Base-by-base conservation (phyloP, 2,113 vertebrate species). In the Scartelaos histophorus region DNA sequence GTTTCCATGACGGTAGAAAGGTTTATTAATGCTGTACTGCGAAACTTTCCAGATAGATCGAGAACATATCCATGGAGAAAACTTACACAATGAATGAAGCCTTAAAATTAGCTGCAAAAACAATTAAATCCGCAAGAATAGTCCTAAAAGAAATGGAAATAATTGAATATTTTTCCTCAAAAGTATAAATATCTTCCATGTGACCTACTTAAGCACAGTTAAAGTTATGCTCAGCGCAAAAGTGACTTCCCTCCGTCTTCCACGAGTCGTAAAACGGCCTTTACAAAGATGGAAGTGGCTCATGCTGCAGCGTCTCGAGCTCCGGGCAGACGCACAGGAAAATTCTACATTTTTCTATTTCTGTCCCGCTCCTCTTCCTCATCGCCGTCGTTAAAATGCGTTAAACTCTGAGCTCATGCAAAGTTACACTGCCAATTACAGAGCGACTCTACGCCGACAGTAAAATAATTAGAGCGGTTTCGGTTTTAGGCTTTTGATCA, bases 161-260 rank as follows among this genome's bases (percentile, higher is more conserved):
- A 56, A 22, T 56, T 22, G 3, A 3, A 58, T 13, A 4, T 58
- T 22, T 25, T 1, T 7, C 56, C n/a, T 21, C 10, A 24, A 4
- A 21, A 56, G n/a, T 13, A 60, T 25, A 29, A 34, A 75, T 85
- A 73, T 71, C 83, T 72, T 87, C 70, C 81, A 78, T 76, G 81
- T 88, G 81, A 82, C 83, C 85, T 83, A 85, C 60, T 85, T 90
- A 82, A 43, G 38, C 83, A 64, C 76, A 74, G 67, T 74, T 67
- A 87, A 87, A 78, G 66, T 74, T 67, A 35, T 17, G 16, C 65
- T 34, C 67, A 43, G 68, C 74, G 83, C 87, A 90, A 90, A 86
- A 90, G 80, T 75, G 13, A 80, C 87, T 91, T 88, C 81, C 85
- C 12, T 16, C 22, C 0, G 79, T 87, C 85, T 77, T 91, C 76